Conservation (phyloP, 1,140 invertebrate species). For the Apis cerana region DNA sequence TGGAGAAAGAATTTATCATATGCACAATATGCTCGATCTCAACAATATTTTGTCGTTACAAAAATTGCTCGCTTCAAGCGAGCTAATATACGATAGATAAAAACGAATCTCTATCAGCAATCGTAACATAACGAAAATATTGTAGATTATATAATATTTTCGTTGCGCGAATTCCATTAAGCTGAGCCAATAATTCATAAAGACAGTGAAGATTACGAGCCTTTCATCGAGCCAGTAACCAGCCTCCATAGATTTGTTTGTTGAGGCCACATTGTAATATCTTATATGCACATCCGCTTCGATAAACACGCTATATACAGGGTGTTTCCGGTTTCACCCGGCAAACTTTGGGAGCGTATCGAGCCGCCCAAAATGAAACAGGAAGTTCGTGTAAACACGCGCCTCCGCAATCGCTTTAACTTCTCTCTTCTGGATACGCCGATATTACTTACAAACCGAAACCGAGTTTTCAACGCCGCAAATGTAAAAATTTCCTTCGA, state of each 20-base stretch:
- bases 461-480: neutral
- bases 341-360: slow-evolving; percentile 4
- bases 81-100: no score
- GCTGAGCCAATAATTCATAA: no score
- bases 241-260: slow-evolving; percentile 9
- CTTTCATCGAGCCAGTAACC: neutral
- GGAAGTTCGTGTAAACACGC: slow-evolving; percentile 16
- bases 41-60: no score
- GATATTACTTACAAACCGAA: neutral
- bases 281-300: slow-evolving; percentile 24
- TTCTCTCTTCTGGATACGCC: neutral
- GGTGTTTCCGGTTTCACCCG: slow-evolving; percentile 13
- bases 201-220: neutral
- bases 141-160: no score
- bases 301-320: slow-evolving; percentile 23
- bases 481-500: neutral
- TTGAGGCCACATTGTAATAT: slow-evolving; percentile 25
- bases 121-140: no score
- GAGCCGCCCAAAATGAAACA: slow-evolving; percentile 18
- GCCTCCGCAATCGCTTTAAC: neutral
- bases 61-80: no score
- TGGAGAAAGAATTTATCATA: no score
- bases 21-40: no score
- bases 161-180: no score
- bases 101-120: no score